Base-by-base conservation (phyloP, 2,888 invertebrate genomes). In the Metallyticus violacea region DNA sequence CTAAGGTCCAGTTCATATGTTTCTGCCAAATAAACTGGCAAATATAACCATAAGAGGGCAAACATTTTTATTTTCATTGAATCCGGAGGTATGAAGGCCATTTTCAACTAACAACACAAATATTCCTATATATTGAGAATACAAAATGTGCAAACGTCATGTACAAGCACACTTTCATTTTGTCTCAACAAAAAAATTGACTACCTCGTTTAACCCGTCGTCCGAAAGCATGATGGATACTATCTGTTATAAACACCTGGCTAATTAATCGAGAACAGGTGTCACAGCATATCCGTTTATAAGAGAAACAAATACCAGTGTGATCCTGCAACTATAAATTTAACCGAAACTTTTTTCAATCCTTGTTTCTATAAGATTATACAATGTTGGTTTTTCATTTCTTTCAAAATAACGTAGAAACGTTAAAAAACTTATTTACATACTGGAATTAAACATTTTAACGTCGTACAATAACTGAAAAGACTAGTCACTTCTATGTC, bases 1-100 rank as follows among this genome's bases (percentile, higher is more conserved):
- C 85, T 81, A 7, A 79, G 22, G 25, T 85, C 86, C 84, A 88
- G 78, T 26, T 86, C 83, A 81, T 80, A 79, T 6, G 30, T 79
- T 28, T 85, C 81, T 25, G 81, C 85, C 30, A 83, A 29, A 2
- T 28, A 83, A 62, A 83, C 7, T 1, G 77, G 77, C 28, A 83
- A 27, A 83, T 77, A 77, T 77, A 77, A 28, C 83, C 83, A 83
- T 15, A 83, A 7, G 4, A 83, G 77, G 9, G 28, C 9, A 77
- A 9, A 83, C 7, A 26, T 0, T 7, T 29, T n/a, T 29, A 6
- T 28, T 83, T 77, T 27, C 9, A 77, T 7, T 25, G 28, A 62
- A 62, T 62, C 22, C 22, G 9, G 40, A 22, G 1, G 40, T 15
- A 3, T 62, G 40, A 9, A 15, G 40, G 40, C 40, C 40, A 62